Evolutionary conservation across 2,888 invertebrate genomes (phyloP), one percentile per base, ranked within the genome.

Genomic region (Latrodectus hesperus): DNA sequence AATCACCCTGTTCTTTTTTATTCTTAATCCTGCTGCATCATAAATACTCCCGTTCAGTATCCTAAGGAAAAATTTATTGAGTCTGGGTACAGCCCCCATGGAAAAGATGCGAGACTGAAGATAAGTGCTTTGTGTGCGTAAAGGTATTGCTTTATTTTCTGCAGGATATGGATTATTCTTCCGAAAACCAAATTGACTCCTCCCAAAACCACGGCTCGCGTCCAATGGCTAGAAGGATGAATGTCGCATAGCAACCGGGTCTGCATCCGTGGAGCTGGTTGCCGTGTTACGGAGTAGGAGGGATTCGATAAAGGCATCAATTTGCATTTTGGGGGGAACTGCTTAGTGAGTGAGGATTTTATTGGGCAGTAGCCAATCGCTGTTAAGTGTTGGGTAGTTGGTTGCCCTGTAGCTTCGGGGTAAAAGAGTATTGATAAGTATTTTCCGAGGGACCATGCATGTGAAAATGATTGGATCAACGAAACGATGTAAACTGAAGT

Each of bases 51-150:
- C 67, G 73, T 83, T 80, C 85, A 85, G 75, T 85, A 85, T 71
- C 68, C 83, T 70, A 14, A 64, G 67, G 16, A 78, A 83, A 83
- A 83, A 88, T 88, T 88, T 88, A 88, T 88, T 78, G 87, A 88
- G 78, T 88, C 74, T 73, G 68, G 38, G 76, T 73, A 76, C 38
- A 82, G 76, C 81, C 73, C 75, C 51, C 14, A 71, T 16, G 52
- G 78, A 74, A 83, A 83, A 78, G 70, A 74, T 72, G 71, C 55
- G 38, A 72, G n/a, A 65, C 71, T 17, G 73, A 51, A 71, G 71
- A 81, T 78, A 82, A 76, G 64, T n/a, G 60, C 11, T 53, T 67
- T 11, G 72, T 64, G 65, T 22, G 70, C 53, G 49, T 53, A n/a
- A 55, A 16, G 49, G 51, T 68, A 55, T 26, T 55, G 52, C 71